Evolutionary conservation across 2,888 invertebrate genomes (phyloP), one percentile per base, ranked within the genome.

Genomic region (Eurois occulta): DNA sequence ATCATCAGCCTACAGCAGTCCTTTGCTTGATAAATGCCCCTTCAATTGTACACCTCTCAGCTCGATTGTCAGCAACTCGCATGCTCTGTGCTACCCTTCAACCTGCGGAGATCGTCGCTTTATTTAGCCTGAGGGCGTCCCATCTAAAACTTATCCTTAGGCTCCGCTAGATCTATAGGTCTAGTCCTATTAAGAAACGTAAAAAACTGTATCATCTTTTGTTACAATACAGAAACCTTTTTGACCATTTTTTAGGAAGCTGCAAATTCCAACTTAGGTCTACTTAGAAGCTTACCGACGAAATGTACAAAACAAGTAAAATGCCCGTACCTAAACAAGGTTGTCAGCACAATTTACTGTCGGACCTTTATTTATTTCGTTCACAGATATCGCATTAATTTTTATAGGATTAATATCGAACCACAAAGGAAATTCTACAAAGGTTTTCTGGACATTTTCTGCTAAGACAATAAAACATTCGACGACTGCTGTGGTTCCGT

Each of bases 321-420:
- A 82, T 32, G 16, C 74, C 90, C 88, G 88, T 90, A n/a, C n/a
- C n/a, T n/a, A 89, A 91, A 91, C 88, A 86, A 86, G 84, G 83
- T 84, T 83, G 87, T 87, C 85, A 87, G 85, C 76, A 71, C 80
- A 91, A 92, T 93, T 92, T 92, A 93, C 90, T 91, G 86, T 69
- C 88, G 78, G 81, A 82, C 89, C 89, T 89, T 90, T 92, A 91
- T 92, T 92, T 89, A 90, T 90, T 89, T 87, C 86, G 69, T 71
- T 71, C 32, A 66, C 55, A 76, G 46, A 78, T 81, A 82, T 71
- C 64, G 62, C 76, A 79, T 79, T 86, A 74, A 76, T 86, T 78
- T 81, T 77, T 74, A 64, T 72, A 55, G 46, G 64, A 86, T 79
- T 65, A 77, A 72, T 72, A 60, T 73, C 41, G 38, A 74, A 64